Conservation (phyloP, 2,797 vertebrate species). For the Melanotaenia pygmaea region DNA sequence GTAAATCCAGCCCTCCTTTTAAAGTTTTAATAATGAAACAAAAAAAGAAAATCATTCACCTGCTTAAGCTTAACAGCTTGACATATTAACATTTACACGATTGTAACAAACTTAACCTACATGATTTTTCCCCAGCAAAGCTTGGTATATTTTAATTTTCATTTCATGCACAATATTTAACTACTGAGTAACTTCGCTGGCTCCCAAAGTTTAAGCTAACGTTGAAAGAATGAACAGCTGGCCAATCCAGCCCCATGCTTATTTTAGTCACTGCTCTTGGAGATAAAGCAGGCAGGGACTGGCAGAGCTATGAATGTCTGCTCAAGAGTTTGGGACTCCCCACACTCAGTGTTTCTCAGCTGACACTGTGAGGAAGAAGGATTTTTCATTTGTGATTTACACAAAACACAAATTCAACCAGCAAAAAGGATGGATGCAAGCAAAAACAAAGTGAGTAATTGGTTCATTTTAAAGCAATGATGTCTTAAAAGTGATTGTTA, state of each 20-base stretch:
- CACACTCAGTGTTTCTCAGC: constrained; percentile 6
- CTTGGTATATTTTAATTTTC: not conserved
- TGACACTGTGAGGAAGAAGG: not conserved
- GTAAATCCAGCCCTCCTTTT: too few species aligned
- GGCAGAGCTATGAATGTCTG: constrained; percentile 40
- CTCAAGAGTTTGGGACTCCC: constrained; percentile 22
- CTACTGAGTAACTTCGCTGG: constrained; percentile 43
- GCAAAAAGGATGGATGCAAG: constrained; percentile 53
- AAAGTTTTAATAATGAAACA: too few species aligned
- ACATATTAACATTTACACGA: too few species aligned
- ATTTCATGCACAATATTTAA: constrained; percentile 9
- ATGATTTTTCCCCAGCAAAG: too few species aligned
- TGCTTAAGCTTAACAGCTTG: too few species aligned
- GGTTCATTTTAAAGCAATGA: not conserved
- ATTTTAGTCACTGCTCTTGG: constrained; percentile 70
- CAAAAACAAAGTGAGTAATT: constrained; percentile 57
- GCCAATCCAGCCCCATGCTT: constrained; percentile 62
- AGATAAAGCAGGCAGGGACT: constrained; percentile 68
- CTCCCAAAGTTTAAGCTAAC: constrained; percentile 33
- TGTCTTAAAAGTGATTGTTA: constrained; percentile 1
- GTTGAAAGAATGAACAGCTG: constrained; percentile 63
- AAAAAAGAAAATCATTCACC: too few species aligned
- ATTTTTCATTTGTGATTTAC: constrained; percentile 14
- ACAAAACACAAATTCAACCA: constrained; percentile 12
- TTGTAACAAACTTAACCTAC: too few species aligned